phyloP scores from a whole-genome alignment of 64 coral and sea anemone species.

The Orbicella faveolata region DNA sequence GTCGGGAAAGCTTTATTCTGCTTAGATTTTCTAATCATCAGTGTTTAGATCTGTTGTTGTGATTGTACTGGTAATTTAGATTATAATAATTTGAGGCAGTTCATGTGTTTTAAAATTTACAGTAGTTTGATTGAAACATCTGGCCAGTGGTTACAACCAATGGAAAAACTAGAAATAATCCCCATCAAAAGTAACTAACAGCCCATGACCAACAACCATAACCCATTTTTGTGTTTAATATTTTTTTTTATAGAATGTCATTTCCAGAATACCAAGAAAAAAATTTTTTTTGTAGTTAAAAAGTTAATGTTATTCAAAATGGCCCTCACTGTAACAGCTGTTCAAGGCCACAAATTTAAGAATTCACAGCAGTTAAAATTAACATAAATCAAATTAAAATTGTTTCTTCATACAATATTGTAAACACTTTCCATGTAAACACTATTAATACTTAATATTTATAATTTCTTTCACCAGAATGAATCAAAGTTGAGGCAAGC shows the following conservation, averaged over 20 bases:
- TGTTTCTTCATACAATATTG: not conserved
- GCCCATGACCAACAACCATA: no score
- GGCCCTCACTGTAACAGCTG: not conserved
- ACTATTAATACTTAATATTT: not conserved
- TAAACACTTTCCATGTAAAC: not conserved
- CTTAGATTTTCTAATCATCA: no score
- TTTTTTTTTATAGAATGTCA: not conserved
- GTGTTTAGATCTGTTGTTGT: no score
- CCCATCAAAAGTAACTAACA: no score
- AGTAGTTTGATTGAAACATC: no score
- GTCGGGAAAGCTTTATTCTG: no score
- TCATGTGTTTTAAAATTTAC: no score
- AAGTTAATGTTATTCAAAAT: not conserved
- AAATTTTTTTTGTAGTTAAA: not conserved
- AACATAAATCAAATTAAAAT: not conserved
- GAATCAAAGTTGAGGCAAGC: conserved; percentile 7
- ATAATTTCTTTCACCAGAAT: not conserved
- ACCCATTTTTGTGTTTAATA: no score
- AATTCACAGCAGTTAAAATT: conserved; percentile 18
- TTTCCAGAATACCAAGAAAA: not conserved
- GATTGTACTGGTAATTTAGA: no score
- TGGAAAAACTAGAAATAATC: no score
- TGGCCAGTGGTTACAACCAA: no score
- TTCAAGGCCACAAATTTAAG: not conserved
- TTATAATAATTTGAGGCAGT: no score